phyloP scores from a whole-genome alignment of 2,797 vertebrate genomes.

The Euphonia xanthogaster region DNA sequence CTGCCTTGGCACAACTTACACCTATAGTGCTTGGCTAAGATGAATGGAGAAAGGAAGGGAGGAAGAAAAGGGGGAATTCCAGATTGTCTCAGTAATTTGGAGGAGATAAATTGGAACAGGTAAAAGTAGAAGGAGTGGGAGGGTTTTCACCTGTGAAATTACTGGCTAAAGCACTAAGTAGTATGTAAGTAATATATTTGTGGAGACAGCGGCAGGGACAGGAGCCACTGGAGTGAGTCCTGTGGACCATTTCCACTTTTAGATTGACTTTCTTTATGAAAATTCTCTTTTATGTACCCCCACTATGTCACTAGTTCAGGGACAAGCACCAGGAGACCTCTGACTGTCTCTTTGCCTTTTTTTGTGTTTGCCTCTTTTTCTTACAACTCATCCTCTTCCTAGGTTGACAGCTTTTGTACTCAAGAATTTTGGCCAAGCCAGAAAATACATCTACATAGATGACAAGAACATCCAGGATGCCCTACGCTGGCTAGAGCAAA shows the following conservation, averaged over 20 bases:
- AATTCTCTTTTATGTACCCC: not conserved
- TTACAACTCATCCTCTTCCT: not conserved
- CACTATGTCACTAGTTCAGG: not conserved
- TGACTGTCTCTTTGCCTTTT: not conserved
- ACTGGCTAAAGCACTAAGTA: not conserved
- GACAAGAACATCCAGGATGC: conserved; percentile 70
- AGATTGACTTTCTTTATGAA: not conserved
- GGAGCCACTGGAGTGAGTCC: not conserved
- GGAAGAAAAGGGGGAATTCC: not conserved
- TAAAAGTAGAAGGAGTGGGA: not conserved
- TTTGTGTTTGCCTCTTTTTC: not conserved
- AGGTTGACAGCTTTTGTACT: conserved; percentile 90
- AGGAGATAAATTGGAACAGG: not conserved
- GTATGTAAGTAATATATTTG: not conserved
- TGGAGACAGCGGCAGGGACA: not conserved
- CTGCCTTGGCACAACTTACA: not conserved
- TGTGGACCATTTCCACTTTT: not conserved
- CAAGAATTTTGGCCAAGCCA: conserved; percentile 83
- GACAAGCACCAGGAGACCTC: not conserved
- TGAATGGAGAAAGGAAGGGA: not conserved
- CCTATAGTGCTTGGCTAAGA: not conserved
- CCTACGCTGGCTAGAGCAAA: conserved; percentile 75
- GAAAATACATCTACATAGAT: conserved; percentile 79
- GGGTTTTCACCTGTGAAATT: not conserved
- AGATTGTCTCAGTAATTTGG: not conserved